Base-by-base conservation (phyloP, 2,797 vertebrate species). In the Spondyliosoma cantharus region DNA sequence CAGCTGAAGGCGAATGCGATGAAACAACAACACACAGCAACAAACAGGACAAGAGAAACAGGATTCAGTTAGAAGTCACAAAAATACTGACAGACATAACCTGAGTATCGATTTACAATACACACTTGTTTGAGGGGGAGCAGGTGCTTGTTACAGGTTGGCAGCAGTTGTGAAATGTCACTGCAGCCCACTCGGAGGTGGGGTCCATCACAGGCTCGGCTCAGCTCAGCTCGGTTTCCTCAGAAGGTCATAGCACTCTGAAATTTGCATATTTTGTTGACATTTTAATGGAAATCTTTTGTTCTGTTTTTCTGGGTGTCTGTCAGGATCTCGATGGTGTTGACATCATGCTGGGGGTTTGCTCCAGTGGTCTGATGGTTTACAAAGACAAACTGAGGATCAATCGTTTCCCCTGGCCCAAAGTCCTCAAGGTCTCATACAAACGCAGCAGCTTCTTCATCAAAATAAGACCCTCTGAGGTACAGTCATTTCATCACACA, bases 351-450 rank as follows among this genome's bases (percentile, higher is more conserved):
- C 91, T 99, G 27, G 98, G 98, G 7, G 96, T 99, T 50, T 98
- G 96, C 91, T 97, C 97, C 84, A 96, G 96, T 70, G 98, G 97
- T 75, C 95, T 99, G 81, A 95, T 97, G 94, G 96, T 99, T 85
- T 99, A 98, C 92, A 97, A 98, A 93, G 97, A 98, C 82, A 97
- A 97, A 61, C 93, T 98, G 90, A 95, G 97, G 91, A 98, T 97
- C 92, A 98, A 98, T 85, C 96, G 96, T 58, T 99, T 98, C 85
- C 95, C 96, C 0, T 99, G 98, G 98, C 97, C 97, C 70, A 98
- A 97, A 93, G 97, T 99, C 42, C 94, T 99, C 57, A 99, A 99
- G 93, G 97, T 99, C 82, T 99, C 97, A 3, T 98, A 98, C 89
- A 99, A 97, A 87, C 96, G 96, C 82, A 98, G 96, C 95, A 97